Evolutionary conservation across 1,140 invertebrate genomes (phyloP), one percentile per base, ranked within the genome.

Genomic region (Cherax quadricarinatus): DNA sequence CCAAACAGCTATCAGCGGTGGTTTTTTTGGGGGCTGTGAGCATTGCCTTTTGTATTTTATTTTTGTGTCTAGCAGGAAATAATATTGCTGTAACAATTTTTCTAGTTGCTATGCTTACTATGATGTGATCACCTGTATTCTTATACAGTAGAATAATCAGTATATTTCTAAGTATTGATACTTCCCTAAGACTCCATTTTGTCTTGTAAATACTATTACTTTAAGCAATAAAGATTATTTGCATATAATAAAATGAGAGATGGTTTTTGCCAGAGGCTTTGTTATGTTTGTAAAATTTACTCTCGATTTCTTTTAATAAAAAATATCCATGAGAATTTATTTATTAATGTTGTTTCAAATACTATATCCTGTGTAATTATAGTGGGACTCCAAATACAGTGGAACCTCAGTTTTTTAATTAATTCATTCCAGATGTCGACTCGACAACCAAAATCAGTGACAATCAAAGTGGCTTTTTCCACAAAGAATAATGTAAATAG

Each of bases 151-250:
- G 24, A 75, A 75, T 75, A 75, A 75, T 75, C 70, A 75, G 70
- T 75, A 75, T 75, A 75, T 75, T 75, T 75, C 70, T 75, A 75
- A 21, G 70, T 75, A 75, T 75, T 75, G 70, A 75, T 75, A 75
- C n/a, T 75, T 75, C 21, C n/a, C 14, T 75, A 75, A 75, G 70
- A n/a, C 7, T 75, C 70, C 21, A 24, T 6, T 75, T 75, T 75
- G 24, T 75, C 24, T 75, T 75, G 70, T 75, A 75, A 75, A 75
- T 75, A n/a, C n/a, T n/a, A 75, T 75, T 75, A 24, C 70, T 75
- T 30, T 75, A 21, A 75, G 70, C 70, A 75, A 75, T 75, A 75
- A 75, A 24, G n/a, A 75, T 75, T 75, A 75, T 24, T 75, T 24
- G n/a, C 70, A 30, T 30, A 6, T 41, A 24, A 73, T 6, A 21